phyloP scores from a whole-genome alignment of 1,140 invertebrate genomes.

The Palaemon carinicauda region DNA sequence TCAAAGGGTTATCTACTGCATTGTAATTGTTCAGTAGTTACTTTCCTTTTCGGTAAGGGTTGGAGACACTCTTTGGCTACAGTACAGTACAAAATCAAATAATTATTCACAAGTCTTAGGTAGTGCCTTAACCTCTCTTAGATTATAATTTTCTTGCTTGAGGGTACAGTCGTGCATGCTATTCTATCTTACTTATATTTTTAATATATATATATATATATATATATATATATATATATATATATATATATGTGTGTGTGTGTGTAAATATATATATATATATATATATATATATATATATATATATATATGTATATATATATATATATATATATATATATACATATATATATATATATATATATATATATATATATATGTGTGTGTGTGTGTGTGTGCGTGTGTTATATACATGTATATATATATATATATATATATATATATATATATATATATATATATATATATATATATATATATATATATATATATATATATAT shows the following conservation, averaged over 20 bases:
- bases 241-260: background rate
- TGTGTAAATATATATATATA: background rate
- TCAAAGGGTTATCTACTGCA: too few species aligned
- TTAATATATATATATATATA: background rate
- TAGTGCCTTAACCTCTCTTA: too few species aligned
- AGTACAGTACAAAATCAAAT: too few species aligned
- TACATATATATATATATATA: background rate
- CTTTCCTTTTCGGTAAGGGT: too few species aligned
- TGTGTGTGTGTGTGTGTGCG: too few species aligned
- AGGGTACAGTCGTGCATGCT: too few species aligned
- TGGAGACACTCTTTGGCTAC: too few species aligned
- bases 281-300: slow-evolving; percentile 5
- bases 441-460: slow-evolving; percentile 9
- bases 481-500: background rate
- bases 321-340: background rate
- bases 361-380: background rate
- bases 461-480: background rate
- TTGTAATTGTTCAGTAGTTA: too few species aligned
- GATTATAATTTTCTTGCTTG: too few species aligned
- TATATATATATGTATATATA: background rate
- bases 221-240: background rate
- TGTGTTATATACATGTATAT: background rate
- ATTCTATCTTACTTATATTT: too few species aligned
- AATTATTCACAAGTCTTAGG: too few species aligned
- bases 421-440: background rate